Evolutionary conservation across 2,113 vertebrate genomes (phyloP).

Genomic region (Ophthalmolycus amberensis): DNA sequence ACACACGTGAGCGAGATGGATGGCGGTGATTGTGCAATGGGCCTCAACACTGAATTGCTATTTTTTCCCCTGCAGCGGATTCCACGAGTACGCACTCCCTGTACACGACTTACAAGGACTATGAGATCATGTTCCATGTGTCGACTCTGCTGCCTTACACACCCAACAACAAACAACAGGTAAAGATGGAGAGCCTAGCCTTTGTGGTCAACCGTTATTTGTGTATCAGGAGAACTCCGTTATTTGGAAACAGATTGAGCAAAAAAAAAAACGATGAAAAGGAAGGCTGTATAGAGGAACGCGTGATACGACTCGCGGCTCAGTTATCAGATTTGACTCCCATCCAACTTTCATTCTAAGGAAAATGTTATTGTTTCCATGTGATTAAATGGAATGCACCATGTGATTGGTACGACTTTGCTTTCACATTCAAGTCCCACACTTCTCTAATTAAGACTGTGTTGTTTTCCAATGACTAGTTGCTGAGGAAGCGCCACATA

Average conservation of each 20-base stretch:
- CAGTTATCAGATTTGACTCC: constrained; percentile 12
- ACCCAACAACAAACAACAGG: constrained; percentile 98
- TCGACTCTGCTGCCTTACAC: constrained; percentile 96
- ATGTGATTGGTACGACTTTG: not conserved
- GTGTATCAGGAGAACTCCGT: constrained; percentile 1
- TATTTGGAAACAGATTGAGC: not conserved
- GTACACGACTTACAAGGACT: constrained; percentile 96
- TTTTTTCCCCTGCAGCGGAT: constrained; percentile 86
- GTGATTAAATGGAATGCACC: not conserved
- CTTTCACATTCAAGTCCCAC: not conserved
- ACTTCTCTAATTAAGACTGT: constrained; percentile 9
- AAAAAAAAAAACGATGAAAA: constrained; percentile 3
- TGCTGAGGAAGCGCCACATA: constrained; percentile 95
- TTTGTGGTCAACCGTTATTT: not conserved
- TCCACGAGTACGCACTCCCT: constrained; percentile 95
- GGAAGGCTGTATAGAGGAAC: constrained; percentile 5
- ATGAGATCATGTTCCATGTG: constrained; percentile 98
- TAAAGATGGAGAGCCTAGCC: constrained; percentile 59
- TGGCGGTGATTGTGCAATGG: constrained; percentile 32
- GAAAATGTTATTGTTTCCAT: not conserved
- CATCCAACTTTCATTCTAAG: constrained; percentile 8
- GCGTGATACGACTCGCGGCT: constrained; percentile 1
- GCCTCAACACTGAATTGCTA: constrained; percentile 31
- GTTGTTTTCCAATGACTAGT: constrained; percentile 71
- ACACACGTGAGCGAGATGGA: constrained; percentile 39